Base-by-base conservation (phyloP, 2,797 vertebrate genomes). In the Sebastes variabilis region DNA sequence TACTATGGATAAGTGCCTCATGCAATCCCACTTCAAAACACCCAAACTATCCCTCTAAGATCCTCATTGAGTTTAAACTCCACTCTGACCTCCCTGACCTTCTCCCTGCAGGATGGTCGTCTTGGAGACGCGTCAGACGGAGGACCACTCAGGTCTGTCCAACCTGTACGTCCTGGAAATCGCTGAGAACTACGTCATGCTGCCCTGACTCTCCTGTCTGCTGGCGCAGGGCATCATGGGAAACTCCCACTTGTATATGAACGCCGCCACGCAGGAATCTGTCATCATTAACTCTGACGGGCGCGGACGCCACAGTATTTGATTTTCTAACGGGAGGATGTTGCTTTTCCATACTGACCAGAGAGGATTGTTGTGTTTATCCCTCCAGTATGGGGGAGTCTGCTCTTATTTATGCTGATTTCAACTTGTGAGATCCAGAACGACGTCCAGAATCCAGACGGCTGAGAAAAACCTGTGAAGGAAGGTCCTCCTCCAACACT, bases 151-250 rank as follows among this genome's bases (percentile, higher is more conserved):
- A 0, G 96, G 96, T 7, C 77, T 95, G 69, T 97, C 96, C 88
- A 98, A 97, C 89, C 94, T 98, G 69, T 97, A 97, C 54, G 84
- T 97, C 81, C 95, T 97, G 89, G 97, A 97, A 87, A 90, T 93
- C 0, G 94, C 92, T 6, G 94, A 95, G 89, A 93, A 91, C 77
- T 90, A 93, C 11, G 79, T 94, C 58, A 80, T 93, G 66, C 75
- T 95, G 32, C 75, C 92, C 32, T 96, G 87, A 96, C 30, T 8
- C 34, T 34, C 24, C 27, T 10, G 42, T 11, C 36, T 58, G 61
- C 64, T 13, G 38, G 20, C 42, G 24, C 2, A 42, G 14, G 61
- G 77, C 81, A 25, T 61, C 82, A 74, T 84, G 91, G 92, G 88
- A 80, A 18, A 72, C 55, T 61, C 71, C 82, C 46, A 71, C 66